These are phyloP conservation scores for Aurelia aurita complex sp. Pacific DNA, from an alignment of 30 jellyfish, hydroid and myxozoan species.

Conservation along the genomic window DNA sequence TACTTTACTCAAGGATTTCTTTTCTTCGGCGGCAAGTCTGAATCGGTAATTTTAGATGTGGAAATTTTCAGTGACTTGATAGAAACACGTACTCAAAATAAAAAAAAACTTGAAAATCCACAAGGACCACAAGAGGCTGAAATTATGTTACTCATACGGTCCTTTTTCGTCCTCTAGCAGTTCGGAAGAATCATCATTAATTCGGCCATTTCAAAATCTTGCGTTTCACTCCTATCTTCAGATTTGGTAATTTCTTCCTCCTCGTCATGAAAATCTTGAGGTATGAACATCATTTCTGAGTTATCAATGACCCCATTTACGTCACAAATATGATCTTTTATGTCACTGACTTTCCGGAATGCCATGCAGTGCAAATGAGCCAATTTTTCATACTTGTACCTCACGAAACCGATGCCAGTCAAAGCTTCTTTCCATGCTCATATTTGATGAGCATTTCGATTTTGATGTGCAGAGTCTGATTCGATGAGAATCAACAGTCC, in stretches of 20 bases:
- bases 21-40: too few relatives aligned
- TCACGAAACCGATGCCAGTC: constrained; percentile 65
- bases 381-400: constrained; percentile 75
- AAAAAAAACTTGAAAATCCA: too few relatives aligned
- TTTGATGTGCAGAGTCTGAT: constrained; percentile 89
- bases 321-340: background rate
- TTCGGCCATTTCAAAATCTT: constrained; percentile 28
- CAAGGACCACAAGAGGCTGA: too few relatives aligned
- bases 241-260: background rate
- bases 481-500: constrained; percentile 74
- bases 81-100: too few relatives aligned
- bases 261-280: constrained; percentile 84
- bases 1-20: too few relatives aligned
- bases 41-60: too few relatives aligned
- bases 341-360: constrained; percentile 34
- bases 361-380: constrained; percentile 97
- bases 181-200: constrained; percentile 35
- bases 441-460: constrained; percentile 74
- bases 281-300: constrained; percentile 62
- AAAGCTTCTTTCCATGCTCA: constrained; percentile 80
- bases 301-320: background rate
- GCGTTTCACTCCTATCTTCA: constrained; percentile 26
- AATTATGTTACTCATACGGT: too few relatives aligned
- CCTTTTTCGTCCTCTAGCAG: background rate
- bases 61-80: too few relatives aligned